These are phyloP conservation scores for Harpagifer antarcticus DNA, from an alignment of 2,797 vertebrate species.

Conservation along the genomic window DNA sequence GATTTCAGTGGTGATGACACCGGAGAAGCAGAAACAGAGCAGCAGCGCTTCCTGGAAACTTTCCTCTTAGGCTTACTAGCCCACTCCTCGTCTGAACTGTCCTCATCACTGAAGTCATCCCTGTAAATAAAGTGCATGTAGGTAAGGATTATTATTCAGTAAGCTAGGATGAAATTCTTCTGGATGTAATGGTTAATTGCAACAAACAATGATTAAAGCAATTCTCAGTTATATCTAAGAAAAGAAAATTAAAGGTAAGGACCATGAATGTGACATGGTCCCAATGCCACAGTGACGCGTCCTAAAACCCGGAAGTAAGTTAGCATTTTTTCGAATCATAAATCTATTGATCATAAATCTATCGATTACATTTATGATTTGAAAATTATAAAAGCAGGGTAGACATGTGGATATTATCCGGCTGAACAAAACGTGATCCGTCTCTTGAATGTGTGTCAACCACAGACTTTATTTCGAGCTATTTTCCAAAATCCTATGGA, in stretches of 20 bases:
- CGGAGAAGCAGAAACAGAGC: slow-evolving; percentile 28
- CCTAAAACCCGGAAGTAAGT: too few species aligned
- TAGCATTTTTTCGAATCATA: too few species aligned
- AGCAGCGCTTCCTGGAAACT: slow-evolving; percentile 25
- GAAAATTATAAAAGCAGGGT: too few species aligned
- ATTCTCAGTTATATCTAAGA: neutral
- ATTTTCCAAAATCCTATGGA: too few species aligned
- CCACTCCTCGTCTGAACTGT: slow-evolving; percentile 54
- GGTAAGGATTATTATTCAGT: neutral
- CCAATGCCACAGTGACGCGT: neutral
- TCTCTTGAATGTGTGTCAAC: too few species aligned
- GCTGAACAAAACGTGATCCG: too few species aligned
- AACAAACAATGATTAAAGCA: neutral
- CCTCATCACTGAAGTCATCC: slow-evolving; percentile 37
- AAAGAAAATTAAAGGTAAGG: neutral
- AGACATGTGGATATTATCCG: too few species aligned
- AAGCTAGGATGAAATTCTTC: neutral
- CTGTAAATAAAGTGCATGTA: slow-evolving; percentile 26
- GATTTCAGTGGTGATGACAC: slow-evolving; percentile 27
- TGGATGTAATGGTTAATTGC: neutral
- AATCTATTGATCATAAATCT: too few species aligned
- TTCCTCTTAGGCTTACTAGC: slow-evolving; percentile 23
- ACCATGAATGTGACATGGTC: neutral
- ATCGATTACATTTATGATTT: too few species aligned
- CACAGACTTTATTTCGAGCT: too few species aligned